Evolutionary conservation across 2,888 invertebrate species (phyloP).

Genomic region (Diploptera punctata): DNA sequence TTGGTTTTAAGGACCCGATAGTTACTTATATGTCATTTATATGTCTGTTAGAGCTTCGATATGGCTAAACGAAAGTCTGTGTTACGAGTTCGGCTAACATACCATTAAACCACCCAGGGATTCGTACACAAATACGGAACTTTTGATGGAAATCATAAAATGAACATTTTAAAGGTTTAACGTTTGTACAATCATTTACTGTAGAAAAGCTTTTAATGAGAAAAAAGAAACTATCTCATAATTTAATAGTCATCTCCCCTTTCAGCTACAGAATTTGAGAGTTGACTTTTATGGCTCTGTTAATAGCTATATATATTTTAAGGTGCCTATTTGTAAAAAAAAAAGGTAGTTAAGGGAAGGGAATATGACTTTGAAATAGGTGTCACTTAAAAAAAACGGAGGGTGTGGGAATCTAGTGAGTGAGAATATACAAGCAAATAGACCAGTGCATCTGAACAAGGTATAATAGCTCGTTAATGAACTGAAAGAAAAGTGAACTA

Average conservation of each 20-base stretch:
- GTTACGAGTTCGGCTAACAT: no score
- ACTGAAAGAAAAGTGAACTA: not conserved
- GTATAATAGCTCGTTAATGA: slow-evolving; percentile 10
- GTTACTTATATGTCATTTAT: no score
- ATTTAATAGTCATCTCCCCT: not conserved
- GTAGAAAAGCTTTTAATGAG: not conserved
- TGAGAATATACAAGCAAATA: not conserved
- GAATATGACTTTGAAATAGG: not conserved
- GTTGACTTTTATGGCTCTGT: not conserved
- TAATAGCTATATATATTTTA: slow-evolving; percentile 2
- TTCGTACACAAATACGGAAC: no score
- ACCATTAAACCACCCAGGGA: no score
- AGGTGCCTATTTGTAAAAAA: not conserved
- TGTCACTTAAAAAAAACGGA: not conserved
- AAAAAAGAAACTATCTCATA: not conserved
- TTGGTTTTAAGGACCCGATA: no score
- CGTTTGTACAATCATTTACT: not conserved
- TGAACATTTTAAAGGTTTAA: not conserved
- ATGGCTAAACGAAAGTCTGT: no score
- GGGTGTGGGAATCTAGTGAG: not conserved
- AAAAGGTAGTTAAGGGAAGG: not conserved
- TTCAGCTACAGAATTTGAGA: not conserved
- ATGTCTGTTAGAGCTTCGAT: no score
- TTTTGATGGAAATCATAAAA: no score
- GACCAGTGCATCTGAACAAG: not conserved